Evolutionary conservation across 2,888 invertebrate species (phyloP).

Genomic region (Conops quadrifasciatus): DNA sequence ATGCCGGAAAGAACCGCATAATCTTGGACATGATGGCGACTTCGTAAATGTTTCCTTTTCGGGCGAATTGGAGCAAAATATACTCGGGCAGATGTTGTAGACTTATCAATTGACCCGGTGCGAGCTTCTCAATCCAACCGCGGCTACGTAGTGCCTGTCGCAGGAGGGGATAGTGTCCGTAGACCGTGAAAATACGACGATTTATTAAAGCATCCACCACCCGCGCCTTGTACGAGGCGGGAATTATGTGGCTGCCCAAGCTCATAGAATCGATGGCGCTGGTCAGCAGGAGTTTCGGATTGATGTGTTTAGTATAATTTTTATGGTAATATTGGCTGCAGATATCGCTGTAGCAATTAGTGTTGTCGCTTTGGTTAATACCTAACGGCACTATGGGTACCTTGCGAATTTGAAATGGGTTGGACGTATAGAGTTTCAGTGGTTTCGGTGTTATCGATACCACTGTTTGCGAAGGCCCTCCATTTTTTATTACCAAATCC

Average conservation of each 20-base stretch:
- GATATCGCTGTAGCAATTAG: neutral
- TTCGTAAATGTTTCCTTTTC: constrained; percentile 60
- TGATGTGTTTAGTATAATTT: constrained; percentile 30
- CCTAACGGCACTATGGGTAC: too few species aligned
- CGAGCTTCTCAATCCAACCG: constrained; percentile 80
- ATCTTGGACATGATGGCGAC: constrained; percentile 70
- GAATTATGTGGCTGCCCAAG: constrained; percentile 35
- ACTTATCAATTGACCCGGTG: constrained; percentile 55
- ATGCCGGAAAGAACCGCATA: constrained; percentile 71
- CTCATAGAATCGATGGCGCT: neutral
- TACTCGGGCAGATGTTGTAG: constrained; percentile 58
- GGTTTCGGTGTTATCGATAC: too few species aligned
- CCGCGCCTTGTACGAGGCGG: constrained; percentile 52
- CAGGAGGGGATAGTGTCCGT: constrained; percentile 57
- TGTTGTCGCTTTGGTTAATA: neutral
- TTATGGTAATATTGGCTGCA: neutral
- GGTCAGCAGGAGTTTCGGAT: constrained; percentile 20
- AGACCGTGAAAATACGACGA: constrained; percentile 60
- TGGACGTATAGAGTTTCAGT: too few species aligned
- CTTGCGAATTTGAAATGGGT: too few species aligned
- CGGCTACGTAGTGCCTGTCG: constrained; percentile 69
- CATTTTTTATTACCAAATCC: too few species aligned
- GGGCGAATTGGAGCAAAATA: constrained; percentile 54
- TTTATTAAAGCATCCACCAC: constrained; percentile 59
- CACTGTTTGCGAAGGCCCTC: too few species aligned